These are phyloP conservation scores for Diorhabda elongata DNA, from an alignment of 1,140 invertebrate species.

Conservation along the genomic window DNA sequence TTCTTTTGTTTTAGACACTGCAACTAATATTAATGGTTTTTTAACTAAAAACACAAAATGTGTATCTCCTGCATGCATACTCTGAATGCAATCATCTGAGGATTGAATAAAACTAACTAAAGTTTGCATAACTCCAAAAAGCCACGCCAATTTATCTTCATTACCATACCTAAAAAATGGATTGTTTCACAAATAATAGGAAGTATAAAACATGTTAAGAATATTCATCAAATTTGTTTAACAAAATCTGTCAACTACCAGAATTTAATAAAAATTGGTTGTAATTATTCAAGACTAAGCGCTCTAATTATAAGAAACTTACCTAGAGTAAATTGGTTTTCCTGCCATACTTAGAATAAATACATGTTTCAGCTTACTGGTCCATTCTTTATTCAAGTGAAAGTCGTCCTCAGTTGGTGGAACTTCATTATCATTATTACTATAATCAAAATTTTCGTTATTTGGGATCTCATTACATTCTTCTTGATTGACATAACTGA, in stretches of 20 bases:
- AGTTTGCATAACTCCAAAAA: conserved; percentile 94
- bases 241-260: neutral
- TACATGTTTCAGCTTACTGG: conserved; percentile 82
- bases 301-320: neutral
- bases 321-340: conserved; percentile 94
- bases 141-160: conserved; percentile 89
- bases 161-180: conserved; percentile 69
- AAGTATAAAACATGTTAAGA: neutral
- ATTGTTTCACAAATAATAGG: neutral
- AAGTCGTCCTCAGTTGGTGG: conserved; percentile 48
- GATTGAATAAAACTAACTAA: conserved; percentile 88
- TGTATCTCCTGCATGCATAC: conserved; percentile 79
- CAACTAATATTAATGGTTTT: conserved; percentile 85
- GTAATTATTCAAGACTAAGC: neutral
- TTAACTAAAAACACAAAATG: conserved; percentile 86
- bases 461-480: conserved; percentile 47
- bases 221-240: neutral
- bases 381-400: conserved; percentile 65
- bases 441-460: conserved; percentile 37
- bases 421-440: conserved; percentile 23
- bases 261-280: neutral
- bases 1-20: conserved; percentile 76
- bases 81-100: conserved; percentile 75
- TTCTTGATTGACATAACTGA: conserved; percentile 46
- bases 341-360: conserved; percentile 93